These are phyloP conservation scores for Drosophila bunnanda DNA, from an alignment of 2,888 invertebrate species.

Conservation along the genomic window DNA sequence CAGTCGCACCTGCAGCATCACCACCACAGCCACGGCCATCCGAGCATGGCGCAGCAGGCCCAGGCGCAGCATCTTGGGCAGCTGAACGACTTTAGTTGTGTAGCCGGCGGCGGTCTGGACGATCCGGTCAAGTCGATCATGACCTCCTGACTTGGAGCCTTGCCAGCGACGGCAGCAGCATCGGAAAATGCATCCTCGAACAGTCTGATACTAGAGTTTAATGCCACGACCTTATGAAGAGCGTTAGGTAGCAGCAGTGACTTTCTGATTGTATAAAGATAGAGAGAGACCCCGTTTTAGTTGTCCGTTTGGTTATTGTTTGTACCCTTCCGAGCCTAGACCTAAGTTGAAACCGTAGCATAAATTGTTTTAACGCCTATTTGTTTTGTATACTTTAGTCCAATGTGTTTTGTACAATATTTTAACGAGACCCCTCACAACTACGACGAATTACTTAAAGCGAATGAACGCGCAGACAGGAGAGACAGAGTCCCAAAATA, in stretches of 20 bases:
- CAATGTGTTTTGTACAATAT: constrained; percentile 75
- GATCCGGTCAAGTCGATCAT: constrained; percentile 86
- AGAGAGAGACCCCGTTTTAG: constrained; percentile 15
- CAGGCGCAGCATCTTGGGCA: constrained; percentile 68
- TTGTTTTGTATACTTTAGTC: constrained; percentile 71
- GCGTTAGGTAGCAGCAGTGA: constrained; percentile 27
- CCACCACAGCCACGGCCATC: constrained; percentile 68
- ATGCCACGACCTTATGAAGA: constrained; percentile 76
- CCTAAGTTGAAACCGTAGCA: constrained; percentile 64
- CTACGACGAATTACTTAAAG: constrained; percentile 19
- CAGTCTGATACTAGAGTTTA: constrained; percentile 81
- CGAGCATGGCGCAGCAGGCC: constrained; percentile 59
- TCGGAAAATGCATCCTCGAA: constrained; percentile 55
- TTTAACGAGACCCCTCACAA: constrained; percentile 20
- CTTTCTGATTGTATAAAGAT: constrained; percentile 64
- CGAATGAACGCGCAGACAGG: not conserved
- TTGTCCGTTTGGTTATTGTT: constrained; percentile 50
- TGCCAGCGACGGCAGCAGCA: constrained; percentile 37
- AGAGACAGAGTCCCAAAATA: constrained; percentile 26
- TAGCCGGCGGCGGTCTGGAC: constrained; percentile 84
- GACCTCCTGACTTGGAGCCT: constrained; percentile 85
- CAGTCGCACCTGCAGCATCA: constrained; percentile 53
- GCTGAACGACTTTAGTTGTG: constrained; percentile 85
- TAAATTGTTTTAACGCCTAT: constrained; percentile 66
- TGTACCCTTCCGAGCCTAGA: constrained; percentile 55